Base-by-base conservation (phyloP, 2,888 invertebrate species). In the Leptarthrus brevirostris region DNA sequence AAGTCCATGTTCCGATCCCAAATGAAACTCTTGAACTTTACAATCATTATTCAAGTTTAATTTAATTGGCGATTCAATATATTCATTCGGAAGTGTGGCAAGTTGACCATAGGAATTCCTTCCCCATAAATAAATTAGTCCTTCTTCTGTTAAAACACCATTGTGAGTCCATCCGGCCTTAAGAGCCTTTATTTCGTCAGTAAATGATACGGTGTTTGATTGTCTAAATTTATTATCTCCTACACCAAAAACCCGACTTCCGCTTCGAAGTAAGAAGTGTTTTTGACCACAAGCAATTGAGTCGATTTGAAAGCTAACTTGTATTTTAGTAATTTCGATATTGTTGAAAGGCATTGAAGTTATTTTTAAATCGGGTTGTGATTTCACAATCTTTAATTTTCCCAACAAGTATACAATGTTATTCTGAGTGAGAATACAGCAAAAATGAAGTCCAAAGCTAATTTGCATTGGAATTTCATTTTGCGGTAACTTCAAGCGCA, bases 211-310 rank as follows among this genome's bases (percentile, higher is more conserved):
- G 47, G 80, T 83, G 81, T 89, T 87, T 77, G 88, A 86, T 79
- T 96, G 95, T 0, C 94, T 92, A 83, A 90, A 91, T 83, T 91
- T 93, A 80, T 95, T 95, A 80, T 93, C 93, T 24, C 96, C 96
- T 90, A 94, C 12, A 87, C 90, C 86, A 87, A 93, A 74, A 90
- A 86, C 73, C 87, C 89, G 79, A 20, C 77, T 20, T 22, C 30
- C n/a, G 52, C 81, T 78, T 73, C 81, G 79, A 5, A 83, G 76
- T 73, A 85, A 77, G 74, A 85, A 91, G 82, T 94, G 94, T 80
- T 93, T 91, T 83, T 95, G 94, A 1, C 96, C 96, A 83, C 93
- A 93, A 52, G 90, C 88, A 70, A 94, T 87, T 2, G 80, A 89
- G 86, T 76, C 87, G 84, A 80, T 93, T 86, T 80, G 88, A 86